These are phyloP conservation scores for Trididemnum clinides DNA, from an alignment of 23 tunicate genomes.

Conservation along the genomic window DNA sequence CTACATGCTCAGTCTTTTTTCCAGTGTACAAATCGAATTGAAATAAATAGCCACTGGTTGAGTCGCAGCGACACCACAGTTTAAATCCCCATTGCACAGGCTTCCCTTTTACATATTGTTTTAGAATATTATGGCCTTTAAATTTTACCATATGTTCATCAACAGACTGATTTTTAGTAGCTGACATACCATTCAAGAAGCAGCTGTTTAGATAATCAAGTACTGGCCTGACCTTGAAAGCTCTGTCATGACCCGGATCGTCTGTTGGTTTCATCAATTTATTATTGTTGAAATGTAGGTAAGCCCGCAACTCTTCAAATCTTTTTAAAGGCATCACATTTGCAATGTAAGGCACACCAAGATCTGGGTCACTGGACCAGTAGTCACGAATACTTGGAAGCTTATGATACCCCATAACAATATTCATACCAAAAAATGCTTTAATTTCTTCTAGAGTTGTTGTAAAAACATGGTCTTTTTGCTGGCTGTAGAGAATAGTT, in stretches of 20 bases:
- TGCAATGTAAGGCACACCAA: constrained; percentile 1
- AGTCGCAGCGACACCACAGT: constrained; percentile 17
- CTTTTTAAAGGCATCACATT: constrained; percentile 12
- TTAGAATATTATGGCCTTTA: too few relatives aligned
- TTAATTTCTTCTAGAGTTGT: neutral
- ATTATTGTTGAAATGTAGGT: constrained; percentile 13
- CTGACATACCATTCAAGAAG: neutral
- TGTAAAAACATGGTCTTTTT: constrained; percentile 15
- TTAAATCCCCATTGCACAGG: constrained; percentile 19
- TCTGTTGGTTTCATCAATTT: neutral
- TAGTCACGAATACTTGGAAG: constrained; percentile 2
- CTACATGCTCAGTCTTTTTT: neutral
- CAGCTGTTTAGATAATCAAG: neutral
- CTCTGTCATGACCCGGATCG: neutral
- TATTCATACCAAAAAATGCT: constrained; percentile 20
- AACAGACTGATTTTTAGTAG: neutral
- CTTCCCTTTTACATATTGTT: constrained; percentile 23
- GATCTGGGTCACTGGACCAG: constrained; percentile 22
- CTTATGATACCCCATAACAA: constrained; percentile 14
- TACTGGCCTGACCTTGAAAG: constrained; percentile 13
- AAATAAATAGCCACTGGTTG: neutral
- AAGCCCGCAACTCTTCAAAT: constrained; percentile 14
- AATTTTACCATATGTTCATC: constrained; percentile 24
- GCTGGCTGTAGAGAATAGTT: constrained; percentile 12
- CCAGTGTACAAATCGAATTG: constrained; percentile 3